These are phyloP conservation scores for Microctonus aethiopoides DNA, from an alignment of 2,888 invertebrate species.

Conservation along the genomic window DNA sequence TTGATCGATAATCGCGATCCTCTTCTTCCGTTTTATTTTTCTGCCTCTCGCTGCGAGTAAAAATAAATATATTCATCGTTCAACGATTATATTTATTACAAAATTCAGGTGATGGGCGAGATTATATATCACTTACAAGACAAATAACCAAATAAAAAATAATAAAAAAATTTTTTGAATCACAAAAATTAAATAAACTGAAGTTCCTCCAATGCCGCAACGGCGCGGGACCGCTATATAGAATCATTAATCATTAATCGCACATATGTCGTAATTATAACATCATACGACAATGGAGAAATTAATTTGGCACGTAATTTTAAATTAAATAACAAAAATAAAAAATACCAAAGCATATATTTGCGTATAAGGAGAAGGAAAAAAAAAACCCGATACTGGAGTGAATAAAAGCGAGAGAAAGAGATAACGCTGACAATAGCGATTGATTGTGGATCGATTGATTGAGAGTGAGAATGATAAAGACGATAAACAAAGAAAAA, in stretches of 20 bases:
- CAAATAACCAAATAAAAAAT: neutral
- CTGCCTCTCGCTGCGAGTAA: slow-evolving; percentile 28
- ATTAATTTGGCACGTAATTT: neutral
- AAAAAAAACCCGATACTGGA: neutral
- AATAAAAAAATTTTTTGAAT: slow-evolving; percentile 1
- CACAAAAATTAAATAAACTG: slow-evolving; percentile 8
- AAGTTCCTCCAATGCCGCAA: slow-evolving; percentile 22
- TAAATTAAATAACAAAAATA: neutral
- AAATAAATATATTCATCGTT: slow-evolving; percentile 16
- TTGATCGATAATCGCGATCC: slow-evolving; percentile 23
- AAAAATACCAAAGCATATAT: neutral
- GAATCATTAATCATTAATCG: slow-evolving; percentile 5
- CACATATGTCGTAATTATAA: neutral
- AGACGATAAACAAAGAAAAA: slow-evolving; percentile 37
- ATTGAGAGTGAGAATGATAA: slow-evolving; percentile 34
- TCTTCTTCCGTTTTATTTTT: slow-evolving; percentile 33
- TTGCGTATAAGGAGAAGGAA: slow-evolving; percentile 30
- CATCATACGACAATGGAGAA: neutral
- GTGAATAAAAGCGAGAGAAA: slow-evolving; percentile 20
- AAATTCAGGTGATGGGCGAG: neutral
- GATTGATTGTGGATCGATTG: slow-evolving; percentile 16
- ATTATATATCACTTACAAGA: neutral
- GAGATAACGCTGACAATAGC: slow-evolving; percentile 29
- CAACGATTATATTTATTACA: neutral
- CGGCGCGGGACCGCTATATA: slow-evolving; percentile 25